phyloP scores from a whole-genome alignment of 2,888 invertebrate genomes.

The Creontiades dilutus region DNA sequence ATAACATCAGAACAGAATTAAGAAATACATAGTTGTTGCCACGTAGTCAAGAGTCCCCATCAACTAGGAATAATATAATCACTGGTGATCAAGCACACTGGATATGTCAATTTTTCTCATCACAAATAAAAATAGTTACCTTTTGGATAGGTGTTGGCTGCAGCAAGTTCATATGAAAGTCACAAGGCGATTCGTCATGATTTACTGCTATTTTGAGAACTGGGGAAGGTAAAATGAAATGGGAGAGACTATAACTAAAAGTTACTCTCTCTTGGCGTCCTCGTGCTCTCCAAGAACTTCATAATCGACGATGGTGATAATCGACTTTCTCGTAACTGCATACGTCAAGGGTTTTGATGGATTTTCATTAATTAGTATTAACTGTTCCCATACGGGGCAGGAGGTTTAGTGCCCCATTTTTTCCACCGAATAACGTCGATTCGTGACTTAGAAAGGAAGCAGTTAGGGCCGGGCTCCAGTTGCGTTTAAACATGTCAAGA shows the following conservation, averaged over 20 bases:
- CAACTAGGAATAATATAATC: no score
- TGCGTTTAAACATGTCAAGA: slow-evolving; percentile 32
- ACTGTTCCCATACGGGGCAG: background rate
- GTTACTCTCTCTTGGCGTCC: background rate
- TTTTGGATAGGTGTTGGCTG: no score
- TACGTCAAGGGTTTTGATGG: slow-evolving; percentile 25
- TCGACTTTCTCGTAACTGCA: slow-evolving; percentile 36
- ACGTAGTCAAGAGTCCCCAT: no score
- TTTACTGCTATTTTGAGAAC: no score
- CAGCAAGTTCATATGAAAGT: no score
- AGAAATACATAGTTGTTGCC: no score
- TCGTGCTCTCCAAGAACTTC: background rate
- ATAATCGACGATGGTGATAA: slow-evolving; percentile 30
- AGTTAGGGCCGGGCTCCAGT: background rate
- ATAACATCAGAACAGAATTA: no score
- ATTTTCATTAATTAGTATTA: slow-evolving; percentile 10
- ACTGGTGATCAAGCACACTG: no score
- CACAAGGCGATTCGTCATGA: no score
- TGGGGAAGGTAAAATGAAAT: no score
- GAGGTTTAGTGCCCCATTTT: slow-evolving; percentile 13
- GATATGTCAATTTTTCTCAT: no score
- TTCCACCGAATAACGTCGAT: slow-evolving; percentile 2
- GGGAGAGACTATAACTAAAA: background rate
- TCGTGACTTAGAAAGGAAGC: slow-evolving; percentile 35
- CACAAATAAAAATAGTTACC: no score